Base-by-base conservation (phyloP, 2,888 invertebrate genomes). In the Nysson spinosus region DNA sequence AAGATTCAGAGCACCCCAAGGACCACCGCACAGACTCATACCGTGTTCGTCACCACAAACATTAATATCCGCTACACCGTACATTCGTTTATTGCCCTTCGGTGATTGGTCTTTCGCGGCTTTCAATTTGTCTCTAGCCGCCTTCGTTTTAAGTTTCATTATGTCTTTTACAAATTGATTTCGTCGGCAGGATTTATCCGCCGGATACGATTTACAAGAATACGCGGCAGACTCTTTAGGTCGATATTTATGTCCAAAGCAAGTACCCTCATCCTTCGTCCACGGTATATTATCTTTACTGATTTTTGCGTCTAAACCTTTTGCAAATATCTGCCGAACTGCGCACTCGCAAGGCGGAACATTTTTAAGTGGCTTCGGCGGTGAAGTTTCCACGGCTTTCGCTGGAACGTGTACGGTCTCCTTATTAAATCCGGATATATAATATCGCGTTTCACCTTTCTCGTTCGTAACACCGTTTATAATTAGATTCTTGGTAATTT, bases 261-360 rank as follows among this genome's bases (percentile, higher is more conserved):
- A 85, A 2, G 57, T 7, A 11, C 64, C 75, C 9, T 72, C 68
- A 3, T 73, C 40, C 17, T 76, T 77, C 0, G 73, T 74, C 72
- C 78, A 73, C 3, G 75, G 69, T 49, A 80, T 80, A 5, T 79
- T 68, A 12, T 83, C 80, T 9, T 69, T 60, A 14, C 76, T 80
- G 17, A 47, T 19, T 0, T 35, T 54, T 11, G 51, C 1, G 5
- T 19, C 51, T 7, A 69, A 4, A 9, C 57, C 68, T 34, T 75
- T 72, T 5, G 68, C 72, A 19, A 67, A 66, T 26, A 78, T 65
- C 56, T 75, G 71, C 4, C 77, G 74, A 32, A 80, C 71, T 0
- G 72, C 69, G 34, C 85, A 85, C 4, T 50, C 65, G 28, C 85
- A 85, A 0, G 84, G 75, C 12, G 80, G 81, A 22, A 85, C 77